Evolutionary conservation across 2,888 invertebrate genomes (phyloP).

Genomic region (Macrophya alboannulata): DNA sequence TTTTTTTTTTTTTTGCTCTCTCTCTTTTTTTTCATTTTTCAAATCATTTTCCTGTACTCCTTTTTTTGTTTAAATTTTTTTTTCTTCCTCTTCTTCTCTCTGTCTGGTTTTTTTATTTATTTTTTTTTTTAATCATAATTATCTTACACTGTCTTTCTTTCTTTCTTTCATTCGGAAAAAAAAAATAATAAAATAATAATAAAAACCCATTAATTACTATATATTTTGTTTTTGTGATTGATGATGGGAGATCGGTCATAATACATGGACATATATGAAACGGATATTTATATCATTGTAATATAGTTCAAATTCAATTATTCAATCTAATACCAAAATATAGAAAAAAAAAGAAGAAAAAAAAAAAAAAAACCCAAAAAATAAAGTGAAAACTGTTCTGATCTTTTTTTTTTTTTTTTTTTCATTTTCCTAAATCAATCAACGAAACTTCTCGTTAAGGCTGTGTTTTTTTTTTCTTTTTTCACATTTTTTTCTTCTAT

Average conservation of each 20-base stretch:
- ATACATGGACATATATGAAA: constrained; percentile 35
- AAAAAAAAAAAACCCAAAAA: too few relatives aligned
- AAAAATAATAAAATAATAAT: too few relatives aligned
- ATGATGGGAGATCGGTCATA: constrained; percentile 45
- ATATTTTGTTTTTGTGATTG: neutral
- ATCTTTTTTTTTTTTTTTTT: neutral
- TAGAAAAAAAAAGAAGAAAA: neutral
- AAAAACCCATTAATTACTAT: neutral
- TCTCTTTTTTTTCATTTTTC: neutral
- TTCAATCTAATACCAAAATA: neutral
- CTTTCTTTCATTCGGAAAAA: too few relatives aligned
- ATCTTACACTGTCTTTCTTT: too few relatives aligned
- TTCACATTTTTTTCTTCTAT: neutral
- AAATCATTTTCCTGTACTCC: neutral
- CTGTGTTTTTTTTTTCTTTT: neutral
- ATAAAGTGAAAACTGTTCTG: too few relatives aligned
- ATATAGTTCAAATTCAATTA: neutral
- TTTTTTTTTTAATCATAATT: too few relatives aligned
- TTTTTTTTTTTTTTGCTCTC: neutral
- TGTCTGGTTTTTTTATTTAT: neutral
- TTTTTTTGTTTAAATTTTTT: neutral
- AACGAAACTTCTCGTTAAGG: neutral
- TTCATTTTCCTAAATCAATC: neutral
- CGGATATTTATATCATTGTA: neutral
- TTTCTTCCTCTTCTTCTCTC: neutral